Evolutionary conservation across 2,797 vertebrate genomes (phyloP), one percentile per base, ranked within the genome.

Genomic region (Characodon lateralis): DNA sequence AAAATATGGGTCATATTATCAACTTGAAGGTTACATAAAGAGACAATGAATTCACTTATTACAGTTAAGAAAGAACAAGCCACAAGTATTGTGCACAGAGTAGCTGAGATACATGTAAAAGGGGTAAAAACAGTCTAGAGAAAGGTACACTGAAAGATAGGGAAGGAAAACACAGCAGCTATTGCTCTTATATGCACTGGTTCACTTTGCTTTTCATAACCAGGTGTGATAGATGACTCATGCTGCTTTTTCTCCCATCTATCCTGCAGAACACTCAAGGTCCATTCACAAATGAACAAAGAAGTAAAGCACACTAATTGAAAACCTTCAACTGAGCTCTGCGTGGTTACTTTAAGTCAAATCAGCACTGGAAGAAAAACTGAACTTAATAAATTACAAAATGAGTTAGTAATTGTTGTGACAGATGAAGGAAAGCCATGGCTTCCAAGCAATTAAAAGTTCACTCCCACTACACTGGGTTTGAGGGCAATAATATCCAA

Each of bases 61-160:
- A 76, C 74, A 84, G 80, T 28, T 28, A 43, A 87, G 83, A 74
- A 89, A 90, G 88, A 70, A 87, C 63, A 75, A 74, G 58, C 80
- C 72, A 73, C 69, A 80, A 72, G 59, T 72, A 20, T 56, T 28
- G 72, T n/a, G 79, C 68, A 50, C 50, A 53, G 84, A 74, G 85
- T 72, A 78, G 71, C 50, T n/a, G 58, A 56, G 77, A 72, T 58
- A 76, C 26, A 81, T 74, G 71, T 69, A 72, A 84, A 48, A 61
- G 79, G 28, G 28, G 16, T n/a, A 43, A 84, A 77, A 43, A 83
- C 55, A 86, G 73, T 20, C 51, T 66, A 55, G 59, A 83, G 72
- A 55, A 50, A 24, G 71, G 5, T 24, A 55, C 0, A 0, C 9
- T 39, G 31, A 26, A 71, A 51, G 18, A 39, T 0, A 35, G 28